Percentiles rank a stretch among this genome's conserved stretches.
Evolutionary conservation across 2,797 vertebrate species (phyloP).

Genomic region (Sus cebifrons): DNA sequence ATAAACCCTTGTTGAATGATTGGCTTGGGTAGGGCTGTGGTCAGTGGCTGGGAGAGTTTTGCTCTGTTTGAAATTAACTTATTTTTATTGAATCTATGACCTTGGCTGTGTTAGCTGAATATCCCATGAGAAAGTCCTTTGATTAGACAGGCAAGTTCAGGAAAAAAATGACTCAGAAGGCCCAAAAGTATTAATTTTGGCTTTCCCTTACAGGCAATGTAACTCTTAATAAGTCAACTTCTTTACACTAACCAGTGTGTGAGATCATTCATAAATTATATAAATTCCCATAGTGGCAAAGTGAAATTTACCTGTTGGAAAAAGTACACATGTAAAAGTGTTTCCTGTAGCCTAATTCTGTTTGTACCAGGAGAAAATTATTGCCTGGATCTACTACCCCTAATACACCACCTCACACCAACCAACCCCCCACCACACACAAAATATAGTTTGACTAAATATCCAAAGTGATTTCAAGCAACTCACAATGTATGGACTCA

Average conservation of each 20-base stretch:
- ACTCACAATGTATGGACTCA: not conserved
- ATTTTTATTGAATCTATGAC: slow-evolving; percentile 28
- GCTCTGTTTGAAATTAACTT: not conserved
- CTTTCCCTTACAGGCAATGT: not conserved
- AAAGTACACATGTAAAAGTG: not conserved
- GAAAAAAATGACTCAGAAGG: slow-evolving; percentile 5
- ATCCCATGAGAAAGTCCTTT: slow-evolving; percentile 20
- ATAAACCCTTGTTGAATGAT: not conserved
- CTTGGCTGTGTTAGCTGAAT: slow-evolving; percentile 29
- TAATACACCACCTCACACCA: not conserved
- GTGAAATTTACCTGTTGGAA: slow-evolving; percentile 47
- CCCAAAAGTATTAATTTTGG: not conserved
- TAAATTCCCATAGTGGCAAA: slow-evolving; percentile 26
- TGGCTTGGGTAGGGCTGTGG: not conserved
- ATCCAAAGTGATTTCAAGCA: slow-evolving; percentile 36
- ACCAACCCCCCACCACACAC: not conserved
- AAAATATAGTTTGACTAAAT: not conserved
- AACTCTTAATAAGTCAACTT: slow-evolving; percentile 14
- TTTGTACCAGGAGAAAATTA: slow-evolving; percentile 18
- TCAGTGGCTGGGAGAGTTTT: not conserved
- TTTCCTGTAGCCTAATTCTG: not conserved
- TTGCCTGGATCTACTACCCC: accelerated
- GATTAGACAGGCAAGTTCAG: slow-evolving; percentile 11
- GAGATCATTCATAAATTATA: not conserved
- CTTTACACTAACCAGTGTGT: slow-evolving; percentile 18